A percentile compares a stretch with the other conserved stretches of the same genome.
Evolutionary conservation across 2,113 vertebrate species (phyloP).

Genomic region (Montifringilla adamsi): DNA sequence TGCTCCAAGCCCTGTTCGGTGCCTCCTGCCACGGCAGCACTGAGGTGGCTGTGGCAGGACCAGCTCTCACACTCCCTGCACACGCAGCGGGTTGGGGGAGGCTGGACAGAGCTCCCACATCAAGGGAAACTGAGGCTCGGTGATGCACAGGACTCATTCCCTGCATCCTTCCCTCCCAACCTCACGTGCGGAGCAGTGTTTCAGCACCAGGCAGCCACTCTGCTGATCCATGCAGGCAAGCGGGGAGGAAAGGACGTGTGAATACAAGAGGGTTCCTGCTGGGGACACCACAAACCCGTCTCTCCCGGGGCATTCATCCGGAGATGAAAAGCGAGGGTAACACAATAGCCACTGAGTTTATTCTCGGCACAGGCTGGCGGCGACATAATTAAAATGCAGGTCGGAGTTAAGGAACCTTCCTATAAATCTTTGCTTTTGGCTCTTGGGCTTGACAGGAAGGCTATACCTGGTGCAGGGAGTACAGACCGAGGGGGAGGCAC

Average conservation of each 20-base stretch:
- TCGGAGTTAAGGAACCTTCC: slow-evolving; percentile 42
- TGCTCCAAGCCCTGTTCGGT: not conserved
- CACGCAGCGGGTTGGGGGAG: rapidly evolving
- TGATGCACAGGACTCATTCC: rapidly evolving
- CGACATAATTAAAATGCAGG: slow-evolving; percentile 61
- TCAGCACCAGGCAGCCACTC: rapidly evolving
- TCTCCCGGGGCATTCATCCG: not conserved
- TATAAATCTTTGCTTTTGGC: slow-evolving; percentile 75
- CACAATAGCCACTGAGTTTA: not conserved
- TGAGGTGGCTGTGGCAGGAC: not conserved
- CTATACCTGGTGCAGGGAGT: slow-evolving; percentile 40
- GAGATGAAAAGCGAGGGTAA: not conserved
- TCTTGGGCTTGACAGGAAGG: slow-evolving; percentile 71
- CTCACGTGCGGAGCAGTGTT: rapidly evolving
- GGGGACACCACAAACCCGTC: not conserved
- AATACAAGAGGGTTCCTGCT: not conserved
- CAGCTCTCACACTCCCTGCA: no score
- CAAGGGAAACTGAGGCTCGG: not conserved
- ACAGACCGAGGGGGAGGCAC: slow-evolving; percentile 45
- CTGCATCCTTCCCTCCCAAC: not conserved
- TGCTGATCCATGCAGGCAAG: rapidly evolving
- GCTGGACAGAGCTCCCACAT: rapidly evolving
- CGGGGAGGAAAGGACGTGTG: rapidly evolving
- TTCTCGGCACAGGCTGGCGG: not conserved
- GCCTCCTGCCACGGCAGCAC: rapidly evolving